phyloP scores from a whole-genome alignment of 1,140 invertebrate species.

The Heterodera carotae region DNA sequence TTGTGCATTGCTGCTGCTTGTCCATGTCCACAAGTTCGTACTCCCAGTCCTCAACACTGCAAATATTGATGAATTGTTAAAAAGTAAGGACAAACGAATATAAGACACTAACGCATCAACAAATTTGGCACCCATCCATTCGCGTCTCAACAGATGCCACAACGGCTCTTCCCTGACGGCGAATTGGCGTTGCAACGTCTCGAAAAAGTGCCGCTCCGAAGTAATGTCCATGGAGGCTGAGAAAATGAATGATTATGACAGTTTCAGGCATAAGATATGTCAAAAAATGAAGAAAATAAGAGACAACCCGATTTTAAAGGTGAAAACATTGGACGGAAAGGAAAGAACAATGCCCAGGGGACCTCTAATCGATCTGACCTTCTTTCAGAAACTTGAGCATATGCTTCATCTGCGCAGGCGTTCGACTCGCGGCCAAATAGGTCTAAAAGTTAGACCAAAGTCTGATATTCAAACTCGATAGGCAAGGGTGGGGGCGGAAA shows the following conservation, averaged over 20 bases:
- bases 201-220: conserved; percentile 36
- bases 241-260: not conserved
- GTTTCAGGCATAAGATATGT: no score
- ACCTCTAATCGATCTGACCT: no score
- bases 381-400: conserved; percentile 36
- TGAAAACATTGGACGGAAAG: no score
- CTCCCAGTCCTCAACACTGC: conserved; percentile 33
- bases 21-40: conserved; percentile 35
- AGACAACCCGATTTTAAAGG: no score
- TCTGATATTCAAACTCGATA: no score
- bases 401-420: conserved; percentile 17
- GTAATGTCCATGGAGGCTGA: conserved; percentile 25
- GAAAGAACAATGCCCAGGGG: no score
- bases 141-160: conserved; percentile 31
- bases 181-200: conserved; percentile 38
- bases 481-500: no score
- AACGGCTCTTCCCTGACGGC: conserved; percentile 30
- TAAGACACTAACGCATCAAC: conserved; percentile 38
- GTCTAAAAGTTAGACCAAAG: conserved; percentile 36
- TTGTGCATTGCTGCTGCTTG: conserved; percentile 2
- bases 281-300: no score
- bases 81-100: no score
- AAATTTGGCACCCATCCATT: conserved; percentile 35
- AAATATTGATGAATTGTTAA: no score
- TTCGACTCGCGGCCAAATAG: conserved; percentile 40